phyloP scores from a whole-genome alignment of 2,888 invertebrate genomes.

The Brachynemurus nebulosus region DNA sequence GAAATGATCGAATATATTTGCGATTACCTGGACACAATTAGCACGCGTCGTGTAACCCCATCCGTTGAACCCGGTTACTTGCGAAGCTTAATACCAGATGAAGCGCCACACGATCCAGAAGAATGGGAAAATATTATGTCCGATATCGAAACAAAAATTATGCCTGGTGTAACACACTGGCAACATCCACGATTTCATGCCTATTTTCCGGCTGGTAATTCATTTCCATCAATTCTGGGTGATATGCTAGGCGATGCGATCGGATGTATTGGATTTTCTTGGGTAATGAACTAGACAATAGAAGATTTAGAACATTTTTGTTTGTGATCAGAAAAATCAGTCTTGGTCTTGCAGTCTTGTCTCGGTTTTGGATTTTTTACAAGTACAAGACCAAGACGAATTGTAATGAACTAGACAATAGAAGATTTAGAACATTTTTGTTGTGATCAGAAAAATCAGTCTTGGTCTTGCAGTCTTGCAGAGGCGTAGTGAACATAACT shows the following conservation, averaged over 20 bases:
- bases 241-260: slow-evolving; percentile 96
- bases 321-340: too few relatives aligned
- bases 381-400: too few relatives aligned
- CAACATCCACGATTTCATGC: slow-evolving; percentile 98
- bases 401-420: too few relatives aligned
- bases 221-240: slow-evolving; percentile 90
- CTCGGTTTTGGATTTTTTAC: too few relatives aligned
- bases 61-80: slow-evolving; percentile 87
- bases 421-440: too few relatives aligned
- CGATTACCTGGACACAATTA: slow-evolving; percentile 69
- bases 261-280: slow-evolving; percentile 96
- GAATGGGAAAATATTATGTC: slow-evolving; percentile 78
- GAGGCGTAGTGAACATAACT: too few relatives aligned
- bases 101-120: slow-evolving; percentile 72
- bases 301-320: too few relatives aligned
- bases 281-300: slow-evolving; percentile 53
- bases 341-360: too few relatives aligned
- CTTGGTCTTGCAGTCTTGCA: too few relatives aligned
- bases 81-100: slow-evolving; percentile 56
- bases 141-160: slow-evolving; percentile 82
- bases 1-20: slow-evolving; percentile 96
- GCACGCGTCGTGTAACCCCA: slow-evolving; percentile 72
- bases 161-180: slow-evolving; percentile 97
- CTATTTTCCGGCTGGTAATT: slow-evolving; percentile 97
- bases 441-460: too few relatives aligned